These are phyloP conservation scores for Python bivittatus DNA, from an alignment of 2,113 vertebrate species.

Conservation along the genomic window DNA sequence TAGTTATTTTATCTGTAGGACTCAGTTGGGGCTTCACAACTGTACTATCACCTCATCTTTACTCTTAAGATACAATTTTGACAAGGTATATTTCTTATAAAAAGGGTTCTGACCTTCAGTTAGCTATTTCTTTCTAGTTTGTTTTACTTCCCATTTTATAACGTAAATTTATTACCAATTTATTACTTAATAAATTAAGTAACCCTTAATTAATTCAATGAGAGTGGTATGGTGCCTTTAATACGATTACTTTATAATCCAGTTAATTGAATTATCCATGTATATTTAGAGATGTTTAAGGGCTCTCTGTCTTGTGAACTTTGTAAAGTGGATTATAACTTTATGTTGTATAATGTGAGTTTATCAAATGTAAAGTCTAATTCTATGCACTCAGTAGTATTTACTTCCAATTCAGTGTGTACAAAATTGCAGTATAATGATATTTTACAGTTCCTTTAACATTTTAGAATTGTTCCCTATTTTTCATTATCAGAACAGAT, in stretches of 20 bases:
- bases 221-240: constrained; percentile 30
- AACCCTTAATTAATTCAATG: constrained; percentile 42
- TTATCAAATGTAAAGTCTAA: constrained; percentile 29
- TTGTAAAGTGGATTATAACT: constrained; percentile 18
- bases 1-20: constrained; percentile 55
- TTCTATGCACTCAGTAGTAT: not conserved
- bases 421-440: not conserved
- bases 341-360: constrained; percentile 51
- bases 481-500: not conserved
- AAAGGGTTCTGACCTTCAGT: constrained; percentile 48
- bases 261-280: constrained; percentile 56
- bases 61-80: constrained; percentile 36
- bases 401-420: not conserved
- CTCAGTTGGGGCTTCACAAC: constrained; percentile 44
- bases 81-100: constrained; percentile 15
- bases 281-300: constrained; percentile 55
- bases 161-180: constrained; percentile 33
- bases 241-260: not conserved
- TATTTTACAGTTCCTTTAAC: not conserved
- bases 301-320: constrained; percentile 49
- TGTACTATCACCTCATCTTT: constrained; percentile 53
- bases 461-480: not conserved
- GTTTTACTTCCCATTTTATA: constrained; percentile 15
- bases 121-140: constrained; percentile 38
- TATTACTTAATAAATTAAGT: constrained; percentile 21